These are phyloP conservation scores for Glossophaga mutica DNA, from an alignment of 2,797 vertebrate genomes.

Conservation along the genomic window DNA sequence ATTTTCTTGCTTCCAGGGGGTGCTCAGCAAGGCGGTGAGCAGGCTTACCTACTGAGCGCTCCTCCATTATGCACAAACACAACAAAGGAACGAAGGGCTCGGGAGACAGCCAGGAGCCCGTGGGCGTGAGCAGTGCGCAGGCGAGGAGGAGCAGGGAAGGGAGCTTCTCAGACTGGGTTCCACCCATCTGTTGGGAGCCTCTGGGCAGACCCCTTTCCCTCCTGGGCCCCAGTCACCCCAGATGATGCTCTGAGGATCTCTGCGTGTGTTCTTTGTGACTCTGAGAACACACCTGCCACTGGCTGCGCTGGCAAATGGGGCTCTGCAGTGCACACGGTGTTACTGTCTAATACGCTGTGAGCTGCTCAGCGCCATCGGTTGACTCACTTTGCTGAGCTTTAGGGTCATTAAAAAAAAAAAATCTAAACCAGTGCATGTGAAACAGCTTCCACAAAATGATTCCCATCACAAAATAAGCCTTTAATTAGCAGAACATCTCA, in stretches of 20 bases:
- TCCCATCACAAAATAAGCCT: conserved; percentile 77
- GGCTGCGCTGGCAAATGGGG: neutral
- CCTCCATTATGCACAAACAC: rapidly evolving
- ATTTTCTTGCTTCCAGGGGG: conserved; percentile 63
- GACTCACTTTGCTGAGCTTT: conserved; percentile 63
- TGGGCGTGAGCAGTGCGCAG: rapidly evolving
- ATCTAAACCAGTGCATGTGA: conserved; percentile 53
- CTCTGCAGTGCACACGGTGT: neutral
- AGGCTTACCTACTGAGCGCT: neutral
- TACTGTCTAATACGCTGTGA: conserved; percentile 62
- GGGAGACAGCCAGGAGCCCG: rapidly evolving
- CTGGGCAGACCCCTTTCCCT: neutral
- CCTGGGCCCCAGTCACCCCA: neutral
- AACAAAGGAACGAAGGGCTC: rapidly evolving
- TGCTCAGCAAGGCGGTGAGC: neutral
- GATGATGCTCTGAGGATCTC: neutral
- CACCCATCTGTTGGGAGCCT: neutral
- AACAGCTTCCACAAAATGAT: conserved; percentile 71
- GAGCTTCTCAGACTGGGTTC: neutral
- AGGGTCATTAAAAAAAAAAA: conserved; percentile 71
- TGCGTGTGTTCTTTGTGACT: neutral
- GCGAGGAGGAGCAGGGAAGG: rapidly evolving
- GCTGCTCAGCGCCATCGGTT: neutral
- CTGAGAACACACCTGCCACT: neutral
- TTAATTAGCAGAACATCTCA: conserved; percentile 78